A percentile compares a stretch with the other conserved stretches of the same genome.
Conservation (phyloP, 2,797 vertebrate species). For the Eulemur mongoz region DNA sequence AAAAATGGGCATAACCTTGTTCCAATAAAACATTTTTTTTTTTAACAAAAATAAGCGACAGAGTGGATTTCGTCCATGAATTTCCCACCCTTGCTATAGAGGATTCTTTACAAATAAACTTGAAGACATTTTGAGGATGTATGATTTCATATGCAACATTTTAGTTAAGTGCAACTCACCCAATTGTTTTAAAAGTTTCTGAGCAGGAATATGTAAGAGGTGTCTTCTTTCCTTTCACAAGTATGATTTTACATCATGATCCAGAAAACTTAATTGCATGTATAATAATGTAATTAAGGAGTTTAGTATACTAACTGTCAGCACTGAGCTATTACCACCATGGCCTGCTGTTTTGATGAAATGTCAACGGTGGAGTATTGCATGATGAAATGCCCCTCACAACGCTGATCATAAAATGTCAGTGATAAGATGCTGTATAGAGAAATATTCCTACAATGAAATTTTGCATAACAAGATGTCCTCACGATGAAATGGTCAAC, state of each 20-base stretch:
- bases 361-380: background rate
- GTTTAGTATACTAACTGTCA: constrained; percentile 55
- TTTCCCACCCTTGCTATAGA: background rate
- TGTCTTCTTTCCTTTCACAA: background rate
- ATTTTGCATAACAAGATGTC: constrained; percentile 44
- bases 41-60: background rate
- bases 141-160: background rate
- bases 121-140: background rate
- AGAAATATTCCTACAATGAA: constrained; percentile 40
- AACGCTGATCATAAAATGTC: constrained; percentile 63
- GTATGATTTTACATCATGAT: constrained; percentile 16
- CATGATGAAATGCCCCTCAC: constrained; percentile 34
- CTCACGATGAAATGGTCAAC: constrained; percentile 3
- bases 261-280: constrained; percentile 36
- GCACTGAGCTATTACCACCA: background rate
- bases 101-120: background rate
- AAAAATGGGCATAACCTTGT: background rate
- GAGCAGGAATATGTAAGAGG: background rate
- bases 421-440: constrained; percentile 49
- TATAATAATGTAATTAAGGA: constrained; percentile 65
- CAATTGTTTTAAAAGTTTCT: constrained; percentile 1
- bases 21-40: background rate
- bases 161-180: background rate
- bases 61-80: background rate
- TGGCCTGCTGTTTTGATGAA: constrained; percentile 30